A percentile compares a stretch with the other conserved stretches of the same genome.
phyloP scores from a whole-genome alignment of 2,888 invertebrate genomes.

The Acrobasis repandana region DNA sequence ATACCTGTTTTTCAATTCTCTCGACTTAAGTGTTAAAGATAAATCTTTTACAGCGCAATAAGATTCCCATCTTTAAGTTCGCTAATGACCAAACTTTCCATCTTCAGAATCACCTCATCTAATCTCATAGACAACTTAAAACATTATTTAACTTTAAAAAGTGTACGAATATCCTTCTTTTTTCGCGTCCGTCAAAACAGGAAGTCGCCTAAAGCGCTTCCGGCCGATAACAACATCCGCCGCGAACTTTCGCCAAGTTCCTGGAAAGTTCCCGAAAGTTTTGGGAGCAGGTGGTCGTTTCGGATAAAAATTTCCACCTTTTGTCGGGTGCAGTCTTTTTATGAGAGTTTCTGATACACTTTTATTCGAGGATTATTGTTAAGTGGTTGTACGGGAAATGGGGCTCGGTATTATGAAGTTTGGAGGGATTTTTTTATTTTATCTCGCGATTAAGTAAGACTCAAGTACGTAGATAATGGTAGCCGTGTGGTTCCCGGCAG shows the following conservation, averaged over 20 bases:
- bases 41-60: neutral
- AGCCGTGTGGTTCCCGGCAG: no score
- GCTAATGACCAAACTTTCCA: slow-evolving; percentile 8
- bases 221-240: slow-evolving; percentile 82
- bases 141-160: slow-evolving; percentile 2
- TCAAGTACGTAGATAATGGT: neutral
- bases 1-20: no score
- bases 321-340: slow-evolving; percentile 49
- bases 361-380: slow-evolving; percentile 30
- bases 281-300: slow-evolving; percentile 73
- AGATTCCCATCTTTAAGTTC: neutral
- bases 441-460: neutral
- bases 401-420: slow-evolving; percentile 11
- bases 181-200: slow-evolving; percentile 18
- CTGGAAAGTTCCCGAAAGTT: slow-evolving; percentile 57
- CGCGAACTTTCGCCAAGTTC: slow-evolving; percentile 59
- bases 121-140: slow-evolving; percentile 8
- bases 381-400: slow-evolving; percentile 13
- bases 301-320: slow-evolving; percentile 78
- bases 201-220: slow-evolving; percentile 66
- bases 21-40: neutral
- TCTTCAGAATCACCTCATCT: slow-evolving; percentile 7
- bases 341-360: slow-evolving; percentile 50
- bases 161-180: slow-evolving; percentile 3
- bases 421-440: neutral